Conservation (phyloP, 23 tunicate species). For the Ascidia mentula region DNA sequence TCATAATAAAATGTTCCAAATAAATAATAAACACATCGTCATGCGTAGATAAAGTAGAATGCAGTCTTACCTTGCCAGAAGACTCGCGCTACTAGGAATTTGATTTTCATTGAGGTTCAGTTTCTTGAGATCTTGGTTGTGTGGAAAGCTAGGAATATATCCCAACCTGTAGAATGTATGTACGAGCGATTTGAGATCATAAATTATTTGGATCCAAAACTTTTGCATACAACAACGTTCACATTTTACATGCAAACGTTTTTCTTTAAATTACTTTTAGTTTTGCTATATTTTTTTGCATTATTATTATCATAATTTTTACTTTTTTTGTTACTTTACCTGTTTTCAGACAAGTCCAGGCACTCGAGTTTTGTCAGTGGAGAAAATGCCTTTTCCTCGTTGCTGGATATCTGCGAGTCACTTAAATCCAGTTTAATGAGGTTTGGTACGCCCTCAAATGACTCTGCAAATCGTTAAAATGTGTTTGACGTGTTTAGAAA, state of each 20-base stretch:
- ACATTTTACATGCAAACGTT: too few relatives aligned
- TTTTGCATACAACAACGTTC: neutral
- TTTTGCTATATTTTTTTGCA: too few relatives aligned
- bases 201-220: neutral
- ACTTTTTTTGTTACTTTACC: too few relatives aligned
- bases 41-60: too few relatives aligned
- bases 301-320: too few relatives aligned
- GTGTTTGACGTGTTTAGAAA: too few relatives aligned
- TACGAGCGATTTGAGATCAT: too few relatives aligned
- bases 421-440: slow-evolving; percentile 36
- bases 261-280: too few relatives aligned
- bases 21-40: too few relatives aligned
- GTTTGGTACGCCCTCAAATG: slow-evolving; percentile 32
- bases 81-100: slow-evolving; percentile 2
- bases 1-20: too few relatives aligned
- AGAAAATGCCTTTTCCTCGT: slow-evolving; percentile 27
- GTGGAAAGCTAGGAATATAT: slow-evolving; percentile 10
- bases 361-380: slow-evolving; percentile 15
- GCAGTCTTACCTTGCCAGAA: too few relatives aligned
- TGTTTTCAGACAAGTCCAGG: slow-evolving; percentile 47
- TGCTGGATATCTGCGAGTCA: slow-evolving; percentile 20
- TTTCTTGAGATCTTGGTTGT: slow-evolving; percentile 20
- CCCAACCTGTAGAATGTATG: slow-evolving; percentile 20
- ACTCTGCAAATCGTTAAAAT: neutral
- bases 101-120: slow-evolving; percentile 26